Evolutionary conservation across 2,797 vertebrate species (phyloP), one percentile per base, ranked within the genome.

Genomic region (Chrosomus eos): DNA sequence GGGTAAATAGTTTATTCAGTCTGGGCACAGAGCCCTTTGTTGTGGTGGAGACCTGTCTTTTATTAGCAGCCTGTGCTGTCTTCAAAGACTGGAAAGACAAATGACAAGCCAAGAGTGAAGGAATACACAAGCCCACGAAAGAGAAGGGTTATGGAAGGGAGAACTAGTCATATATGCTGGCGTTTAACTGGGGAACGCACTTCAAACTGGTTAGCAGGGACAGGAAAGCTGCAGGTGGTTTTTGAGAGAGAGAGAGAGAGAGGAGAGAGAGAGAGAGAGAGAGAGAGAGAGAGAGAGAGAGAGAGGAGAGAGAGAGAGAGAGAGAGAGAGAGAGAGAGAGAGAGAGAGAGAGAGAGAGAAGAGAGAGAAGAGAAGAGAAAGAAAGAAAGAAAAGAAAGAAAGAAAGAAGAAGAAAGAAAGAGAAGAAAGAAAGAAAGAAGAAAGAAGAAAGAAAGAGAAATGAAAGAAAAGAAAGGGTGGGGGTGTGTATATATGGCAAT

Each of bases 1-100:
- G 85, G 85, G 82, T 94, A 95, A 94, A 96, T 95, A 92, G 87
- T 95, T 96, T 95, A 93, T 94, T 95, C 93, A 93, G 94, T 91
- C 86, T 88, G 88, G 89, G 92, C 88, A 92, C 95, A 94, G 94
- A 93, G 94, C 91, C 95, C 94, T 96, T 95, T 96, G 95, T 95
- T 96, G 96, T 94, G 95, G 95, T 83, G 90, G 92, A 95, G 94
- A 96, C 94, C 95, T 96, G 96, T 95, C 95, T 96, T 96, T 96
- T 95, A 93, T 93, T 95, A 95, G 93, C 89, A 94, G 96, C 87
- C 93, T 95, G 95, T 95, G 95, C 94, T 94, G 93, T 93, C 95
- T 96, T 96, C 96, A 97, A 96, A 97, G 96, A 91, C 94, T 95
- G 94, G 95, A 94, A 96, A 95, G 92, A 94, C 23, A 85, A 91